Evolutionary conservation across 92 coral and sea anemone genomes (phyloP), one percentile per base, ranked within the genome.

Genomic region (Bergia puertoricense): DNA sequence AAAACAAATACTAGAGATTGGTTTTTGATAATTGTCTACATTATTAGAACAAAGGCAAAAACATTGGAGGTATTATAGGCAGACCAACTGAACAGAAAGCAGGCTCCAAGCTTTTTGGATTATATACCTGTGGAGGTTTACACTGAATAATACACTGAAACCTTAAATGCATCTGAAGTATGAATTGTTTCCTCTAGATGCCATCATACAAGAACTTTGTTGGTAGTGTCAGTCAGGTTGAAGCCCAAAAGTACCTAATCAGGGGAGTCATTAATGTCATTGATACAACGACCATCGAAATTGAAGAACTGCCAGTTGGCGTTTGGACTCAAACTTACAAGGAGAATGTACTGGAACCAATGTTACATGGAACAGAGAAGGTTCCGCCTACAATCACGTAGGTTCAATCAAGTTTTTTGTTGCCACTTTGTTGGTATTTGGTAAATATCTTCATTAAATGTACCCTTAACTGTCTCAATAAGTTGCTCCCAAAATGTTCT

Each of bases 291-390:
- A 94, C 98, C 8, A 65, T 97, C 1, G 99, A 97, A 79, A 95
- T 97, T 45, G 91, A 94, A 1, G 99, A 97, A 62, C 88, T 97
- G 18, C 99, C 99, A 22, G 91, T 97, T 50, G 91, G 92, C 38
- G 81, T 93, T 40, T 97, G 99, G 99, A 95, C 97, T 7, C 99
- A 97, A 80, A 57, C 76, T 81, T 97, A 97, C 96, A 97, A 97
- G 88, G 99, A 97, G 86, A 91, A 95, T 73, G 95, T 93, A 1
- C 81, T 97, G 77, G 99, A 97, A 77, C 98, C 98, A 22, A 95
- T 97, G 98, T 91, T 97, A 48, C 98, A 97, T 88, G 99, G 99
- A 6, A 90, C 99, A 38, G 99, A 94, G 76, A 97, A 97, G 86
- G 74, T 92, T 81, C 95, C 92, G 10, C 95, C 97, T 1, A 80